Evolutionary conservation across 2,797 vertebrate species (phyloP), one percentile per base, ranked within the genome.

Genomic region (Rhodeus uyekii): DNA sequence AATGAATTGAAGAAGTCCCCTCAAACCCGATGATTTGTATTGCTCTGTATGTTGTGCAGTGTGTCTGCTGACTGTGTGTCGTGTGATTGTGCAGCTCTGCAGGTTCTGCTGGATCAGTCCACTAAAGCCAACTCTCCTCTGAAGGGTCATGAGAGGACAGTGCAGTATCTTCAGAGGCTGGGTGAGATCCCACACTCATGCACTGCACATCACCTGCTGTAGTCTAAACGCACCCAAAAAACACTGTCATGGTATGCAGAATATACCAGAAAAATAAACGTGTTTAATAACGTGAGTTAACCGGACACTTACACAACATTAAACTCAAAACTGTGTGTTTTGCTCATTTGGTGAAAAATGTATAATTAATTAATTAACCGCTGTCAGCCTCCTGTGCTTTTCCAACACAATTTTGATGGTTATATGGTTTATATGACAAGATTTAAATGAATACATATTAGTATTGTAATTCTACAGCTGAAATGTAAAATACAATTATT

Each of bases 111-210:
- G 89, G 97, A 99, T 90, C 98, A 99, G 87, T 99, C 98, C 73
- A 99, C 97, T 82, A 99, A 99, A 92, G 98, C 98, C 55, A 99
- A 99, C 90, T 99, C 98, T 0, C 98, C 98, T 2, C 92, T 99
- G 89, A 99, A 99, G 91, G 98, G 98, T 83, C 98, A 99, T 1
- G 98, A 99, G 92, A 94, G 98, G 86, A 99, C 98, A 0, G 98
- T 99, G 77, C 97, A 99, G 77, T 99, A 99, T 88, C 94, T 99
- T 71, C 98, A 99, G 77, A 96, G 97, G 90, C 93, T 99, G 63
- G 97, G 98, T 99, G 81, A 94, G 85, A 27, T 48, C 2, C 27
- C 55, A 39, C 46, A 55, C 64, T 39, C 38, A 16, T 16, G 36
- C 71, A 46, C 64, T 18, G 18, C 39, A 46, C n/a, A 73, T 50